Base-by-base conservation (phyloP, 53 echinoderm and acorn worm genomes). In the Mesocentrotus franciscanus region DNA sequence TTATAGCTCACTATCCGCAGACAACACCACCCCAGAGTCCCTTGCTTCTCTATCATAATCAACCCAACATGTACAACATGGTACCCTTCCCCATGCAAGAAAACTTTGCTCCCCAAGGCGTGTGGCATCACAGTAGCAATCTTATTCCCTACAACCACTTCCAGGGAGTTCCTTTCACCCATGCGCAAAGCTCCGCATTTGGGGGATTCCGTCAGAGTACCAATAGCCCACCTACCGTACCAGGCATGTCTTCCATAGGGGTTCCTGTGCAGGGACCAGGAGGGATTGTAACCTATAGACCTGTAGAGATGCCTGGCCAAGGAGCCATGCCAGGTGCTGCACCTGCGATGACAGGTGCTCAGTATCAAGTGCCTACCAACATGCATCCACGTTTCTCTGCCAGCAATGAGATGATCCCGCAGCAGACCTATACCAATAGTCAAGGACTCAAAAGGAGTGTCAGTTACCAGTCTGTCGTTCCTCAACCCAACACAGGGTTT, bases 241-340 rank as follows among this genome's bases (percentile, higher is more conserved):
- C 79, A 60, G 94, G 83, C 60, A 85, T 94, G 95, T 94, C 95
- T 94, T 94, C 95, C 95, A 85, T 94, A 9, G 62, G 85, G 87
- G 95, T 94, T 18, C 95, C 95, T 14, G 66, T 94, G 71, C 95
- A 85, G 71, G 95, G 95, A 36, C 94, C 85, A 22, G 56, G 94
- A 35, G 95, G 95, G 61, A 85, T 85, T 22, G 85, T 85, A 16
- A 26, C 70, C 0, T 94, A 85, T 66, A 85, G 70, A 62, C 95
- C 61, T 35, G 42, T 81, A 8, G 79, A 55, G 78, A 81, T 94
- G 79, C 60, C 79, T 79, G 85, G 62, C 22, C 33, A 60, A 42
- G 61, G 85, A 55, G 87, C 61, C 66, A 85, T 94, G 78, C 93
- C 78, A n/a, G 81, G 93, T 27, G 79, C 56, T 33, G 95, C 87